Conservation (phyloP, 2,888 invertebrate genomes). For the Empis livida region DNA sequence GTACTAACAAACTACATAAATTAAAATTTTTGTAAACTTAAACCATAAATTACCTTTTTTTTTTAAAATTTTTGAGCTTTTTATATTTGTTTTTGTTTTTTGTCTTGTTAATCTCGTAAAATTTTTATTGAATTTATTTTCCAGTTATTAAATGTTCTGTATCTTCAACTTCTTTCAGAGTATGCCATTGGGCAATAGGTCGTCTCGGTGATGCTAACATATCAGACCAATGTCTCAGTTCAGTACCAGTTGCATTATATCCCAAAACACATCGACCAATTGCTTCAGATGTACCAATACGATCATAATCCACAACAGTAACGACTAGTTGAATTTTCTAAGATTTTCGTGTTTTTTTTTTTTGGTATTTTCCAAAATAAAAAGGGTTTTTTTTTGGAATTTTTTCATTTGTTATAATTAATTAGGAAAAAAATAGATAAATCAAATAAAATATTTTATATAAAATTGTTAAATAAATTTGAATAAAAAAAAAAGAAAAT, state of each 20-base stretch:
- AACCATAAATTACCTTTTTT: too few species aligned
- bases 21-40: too few species aligned
- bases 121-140: neutral
- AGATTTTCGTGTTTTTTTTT: slow-evolving; percentile 6
- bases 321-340: slow-evolving; percentile 98
- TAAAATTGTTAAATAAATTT: too few species aligned
- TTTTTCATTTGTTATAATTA: neutral
- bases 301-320: slow-evolving; percentile 99
- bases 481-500: too few species aligned
- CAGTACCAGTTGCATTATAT: slow-evolving; percentile 95
- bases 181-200: slow-evolving; percentile 99
- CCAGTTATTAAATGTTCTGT: slow-evolving; percentile 19
- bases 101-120: too few species aligned
- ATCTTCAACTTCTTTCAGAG: slow-evolving; percentile 94
- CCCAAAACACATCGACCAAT: slow-evolving; percentile 96
- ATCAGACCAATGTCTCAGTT: slow-evolving; percentile 98
- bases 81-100: too few species aligned
- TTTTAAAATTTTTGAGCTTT: too few species aligned
- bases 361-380: slow-evolving; percentile 13
- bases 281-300: slow-evolving; percentile 98
- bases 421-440: neutral
- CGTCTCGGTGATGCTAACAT: slow-evolving; percentile 98
- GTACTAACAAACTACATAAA: too few species aligned
- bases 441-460: too few species aligned
- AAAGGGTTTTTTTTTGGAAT: slow-evolving; percentile 13